These are phyloP conservation scores for Helarctos malayanus DNA, from an alignment of 2,797 vertebrate species.

Conservation along the genomic window DNA sequence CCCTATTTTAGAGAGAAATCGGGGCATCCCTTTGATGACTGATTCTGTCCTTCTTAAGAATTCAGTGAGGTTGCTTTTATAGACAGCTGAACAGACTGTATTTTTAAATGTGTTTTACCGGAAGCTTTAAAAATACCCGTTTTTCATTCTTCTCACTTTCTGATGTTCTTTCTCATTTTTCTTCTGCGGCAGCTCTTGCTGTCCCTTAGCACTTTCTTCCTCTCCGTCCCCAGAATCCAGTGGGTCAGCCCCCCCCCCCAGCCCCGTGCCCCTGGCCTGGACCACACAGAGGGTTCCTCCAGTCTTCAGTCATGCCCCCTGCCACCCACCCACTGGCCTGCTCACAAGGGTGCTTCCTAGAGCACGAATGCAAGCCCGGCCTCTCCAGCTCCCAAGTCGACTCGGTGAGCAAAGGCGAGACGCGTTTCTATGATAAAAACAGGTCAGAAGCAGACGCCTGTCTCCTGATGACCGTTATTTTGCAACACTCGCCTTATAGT, in stretches of 20 bases:
- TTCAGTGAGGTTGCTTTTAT: slow-evolving; percentile 74
- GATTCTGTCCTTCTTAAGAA: slow-evolving; percentile 80
- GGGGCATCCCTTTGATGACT: slow-evolving; percentile 76
- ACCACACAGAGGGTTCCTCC: slow-evolving; percentile 18
- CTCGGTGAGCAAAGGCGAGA: not conserved
- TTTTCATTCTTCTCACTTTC: slow-evolving; percentile 61
- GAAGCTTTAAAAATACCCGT: slow-evolving; percentile 79
- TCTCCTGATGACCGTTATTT: not conserved
- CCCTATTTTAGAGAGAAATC: slow-evolving; percentile 66
- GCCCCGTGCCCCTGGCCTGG: not conserved
- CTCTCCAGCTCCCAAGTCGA: not conserved
- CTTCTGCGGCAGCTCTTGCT: not conserved
- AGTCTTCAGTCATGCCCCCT: not conserved
- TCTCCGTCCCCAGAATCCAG: not conserved
- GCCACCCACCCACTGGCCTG: not conserved
- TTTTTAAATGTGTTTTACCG: slow-evolving; percentile 76
- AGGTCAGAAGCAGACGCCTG: not conserved
- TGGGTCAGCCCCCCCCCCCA: not conserved
- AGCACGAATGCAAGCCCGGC: not conserved
- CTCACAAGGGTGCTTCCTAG: not conserved
- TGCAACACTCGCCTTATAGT: not conserved
- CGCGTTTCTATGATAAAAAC: not conserved
- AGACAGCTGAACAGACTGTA: slow-evolving; percentile 77
- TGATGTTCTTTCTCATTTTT: slow-evolving; percentile 58
- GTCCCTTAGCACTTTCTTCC: not conserved